Evolutionary conservation across 2,888 invertebrate species (phyloP).

Genomic region (Zygogramma bicolorata): DNA sequence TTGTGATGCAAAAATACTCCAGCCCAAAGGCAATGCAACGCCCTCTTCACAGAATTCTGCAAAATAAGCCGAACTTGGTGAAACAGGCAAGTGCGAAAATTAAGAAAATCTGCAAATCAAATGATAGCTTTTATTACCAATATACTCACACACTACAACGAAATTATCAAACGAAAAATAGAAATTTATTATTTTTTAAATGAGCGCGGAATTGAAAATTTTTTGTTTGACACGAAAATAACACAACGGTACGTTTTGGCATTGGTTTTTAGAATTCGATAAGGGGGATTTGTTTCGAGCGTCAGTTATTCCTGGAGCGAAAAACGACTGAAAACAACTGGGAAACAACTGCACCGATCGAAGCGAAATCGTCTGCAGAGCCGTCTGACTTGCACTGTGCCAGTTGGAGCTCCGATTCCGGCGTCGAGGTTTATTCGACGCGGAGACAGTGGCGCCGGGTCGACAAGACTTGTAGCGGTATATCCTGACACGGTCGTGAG

Average conservation of each 20-base stretch:
- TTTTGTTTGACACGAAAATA: constrained; percentile 9
- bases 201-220: not conserved
- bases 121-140: constrained; percentile 28
- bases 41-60: not conserved
- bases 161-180: constrained; percentile 3
- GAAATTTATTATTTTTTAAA: not conserved
- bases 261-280: constrained; percentile 10
- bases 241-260: constrained; percentile 18
- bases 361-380: constrained; percentile 26
- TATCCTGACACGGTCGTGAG: not conserved
- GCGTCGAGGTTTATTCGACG: not conserved
- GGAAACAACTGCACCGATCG: constrained; percentile 17
- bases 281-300: not conserved
- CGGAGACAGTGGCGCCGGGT: not conserved
- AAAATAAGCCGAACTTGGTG: not conserved
- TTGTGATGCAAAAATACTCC: not conserved
- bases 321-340: not conserved
- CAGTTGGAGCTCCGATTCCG: constrained; percentile 18
- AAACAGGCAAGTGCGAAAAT: constrained; percentile 21
- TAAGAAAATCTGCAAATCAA: constrained; percentile 26
- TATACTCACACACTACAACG: constrained; percentile 26
- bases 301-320: not conserved
- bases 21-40: not conserved
- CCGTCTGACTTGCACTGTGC: constrained; percentile 31
- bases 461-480: not conserved